Percentiles rank a stretch among this genome's conserved stretches.
Evolutionary conservation across 1,140 invertebrate genomes (phyloP).

Genomic region (Rhyzopertha dominica): DNA sequence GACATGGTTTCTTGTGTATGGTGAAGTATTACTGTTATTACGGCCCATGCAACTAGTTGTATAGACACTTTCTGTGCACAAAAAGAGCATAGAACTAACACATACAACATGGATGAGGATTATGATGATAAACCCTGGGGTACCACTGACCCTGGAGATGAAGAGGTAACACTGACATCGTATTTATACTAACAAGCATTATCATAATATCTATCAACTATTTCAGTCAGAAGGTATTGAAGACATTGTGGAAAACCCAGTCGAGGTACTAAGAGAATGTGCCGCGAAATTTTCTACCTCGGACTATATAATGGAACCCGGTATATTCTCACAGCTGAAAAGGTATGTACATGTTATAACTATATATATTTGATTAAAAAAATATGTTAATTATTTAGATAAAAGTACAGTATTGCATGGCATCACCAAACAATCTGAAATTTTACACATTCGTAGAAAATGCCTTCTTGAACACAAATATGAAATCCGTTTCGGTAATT

Average conservation of each 20-base stretch:
- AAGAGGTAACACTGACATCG: conserved; percentile 27
- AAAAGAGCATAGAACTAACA: background rate
- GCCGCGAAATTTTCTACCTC: conserved; percentile 82
- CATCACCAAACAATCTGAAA: too few species aligned
- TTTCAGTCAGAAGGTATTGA: conserved; percentile 55
- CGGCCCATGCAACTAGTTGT: background rate
- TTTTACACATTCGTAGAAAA: too few species aligned
- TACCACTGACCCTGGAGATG: conserved; percentile 26
- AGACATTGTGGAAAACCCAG: conserved; percentile 74
- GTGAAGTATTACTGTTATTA: background rate
- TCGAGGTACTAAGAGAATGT: conserved; percentile 82
- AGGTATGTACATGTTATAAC: conserved; percentile 48
- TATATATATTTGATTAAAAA: too few species aligned
- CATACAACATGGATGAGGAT: conserved; percentile 33
- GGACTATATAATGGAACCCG: conserved; percentile 99
- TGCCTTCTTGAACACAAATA: too few species aligned
- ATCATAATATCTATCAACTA: conserved; percentile 4
- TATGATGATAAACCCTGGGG: conserved; percentile 38
- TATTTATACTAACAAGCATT: background rate
- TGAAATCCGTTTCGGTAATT: too few species aligned
- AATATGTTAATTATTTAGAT: too few species aligned
- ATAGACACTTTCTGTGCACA: background rate
- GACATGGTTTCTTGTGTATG: background rate
- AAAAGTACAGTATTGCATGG: too few species aligned
- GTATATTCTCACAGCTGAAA: conserved; percentile 90